A percentile compares a stretch with the other conserved stretches of the same genome.
Evolutionary conservation across 1,140 invertebrate species (phyloP).

Genomic region (Drosophila sucinea): DNA sequence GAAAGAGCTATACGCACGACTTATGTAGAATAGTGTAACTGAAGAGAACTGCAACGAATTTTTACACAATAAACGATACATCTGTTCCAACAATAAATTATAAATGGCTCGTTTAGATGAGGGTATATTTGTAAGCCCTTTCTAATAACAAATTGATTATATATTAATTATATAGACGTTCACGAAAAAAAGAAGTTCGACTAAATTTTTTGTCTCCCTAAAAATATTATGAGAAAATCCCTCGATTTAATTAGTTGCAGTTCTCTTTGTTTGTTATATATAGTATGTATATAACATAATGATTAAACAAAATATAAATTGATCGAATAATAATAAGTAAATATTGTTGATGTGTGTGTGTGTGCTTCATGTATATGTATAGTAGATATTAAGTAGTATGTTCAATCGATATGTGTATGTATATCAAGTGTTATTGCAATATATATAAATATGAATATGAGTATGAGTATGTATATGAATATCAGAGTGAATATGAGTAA

Average conservation of each 20-base stretch:
- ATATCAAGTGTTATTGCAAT: conserved; percentile 1
- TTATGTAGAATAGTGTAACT: conserved; percentile 5
- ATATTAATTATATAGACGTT: no score
- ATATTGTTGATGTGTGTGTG: neutral
- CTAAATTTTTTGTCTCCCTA: no score
- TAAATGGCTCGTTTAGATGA: no score
- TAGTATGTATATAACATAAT: no score
- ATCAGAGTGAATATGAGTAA: conserved; percentile 22
- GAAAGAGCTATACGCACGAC: neutral
- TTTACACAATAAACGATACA: neutral
- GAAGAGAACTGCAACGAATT: neutral
- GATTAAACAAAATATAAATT: neutral
- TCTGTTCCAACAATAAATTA: neutral
- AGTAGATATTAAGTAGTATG: neutral
- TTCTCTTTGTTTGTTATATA: neutral
- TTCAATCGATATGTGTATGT: conserved; percentile 21
- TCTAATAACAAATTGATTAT: no score
- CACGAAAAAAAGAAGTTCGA: no score
- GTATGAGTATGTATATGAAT: conserved; percentile 34
- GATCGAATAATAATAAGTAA: neutral
- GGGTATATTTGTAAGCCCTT: no score
- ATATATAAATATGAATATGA: conserved; percentile 31
- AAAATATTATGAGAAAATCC: neutral
- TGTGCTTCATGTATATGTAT: neutral
- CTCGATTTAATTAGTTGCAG: neutral